A percentile compares a stretch with the other conserved stretches of the same genome.
These are phyloP conservation scores for Peromyscus attwateri DNA, from an alignment of 2,797 vertebrate species.

Conservation along the genomic window DNA sequence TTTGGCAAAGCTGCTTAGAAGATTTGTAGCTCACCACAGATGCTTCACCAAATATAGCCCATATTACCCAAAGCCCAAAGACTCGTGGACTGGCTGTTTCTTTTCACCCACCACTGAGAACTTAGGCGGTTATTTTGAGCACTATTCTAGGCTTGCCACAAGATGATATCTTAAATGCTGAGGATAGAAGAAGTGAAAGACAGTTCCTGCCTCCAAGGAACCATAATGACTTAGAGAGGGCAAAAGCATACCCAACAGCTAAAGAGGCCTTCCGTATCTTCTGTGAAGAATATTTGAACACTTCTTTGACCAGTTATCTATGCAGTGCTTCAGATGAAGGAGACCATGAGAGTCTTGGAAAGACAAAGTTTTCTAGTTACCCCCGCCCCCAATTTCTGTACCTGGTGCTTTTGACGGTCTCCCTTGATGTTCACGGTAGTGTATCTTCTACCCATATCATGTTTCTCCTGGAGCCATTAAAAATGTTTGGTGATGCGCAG, in stretches of 20 bases:
- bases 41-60: not conserved
- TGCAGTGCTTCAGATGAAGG: not conserved
- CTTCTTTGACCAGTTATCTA: not conserved
- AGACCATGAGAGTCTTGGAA: not conserved
- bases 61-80: slow-evolving; percentile 25
- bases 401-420: not conserved
- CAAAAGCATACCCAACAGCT: not conserved
- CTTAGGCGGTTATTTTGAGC: slow-evolving; percentile 4
- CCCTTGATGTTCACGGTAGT: not conserved
- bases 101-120: not conserved
- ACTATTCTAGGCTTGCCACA: not conserved
- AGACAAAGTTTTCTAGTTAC: not conserved
- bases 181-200: slow-evolving; percentile 3
- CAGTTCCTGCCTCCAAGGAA: not conserved
- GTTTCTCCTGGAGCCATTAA: slow-evolving; percentile 73
- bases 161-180: not conserved
- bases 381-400: not conserved
- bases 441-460: slow-evolving; percentile 15
- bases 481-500: slow-evolving; percentile 72
- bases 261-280: not conserved
- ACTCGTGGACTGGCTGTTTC: slow-evolving; percentile 1
- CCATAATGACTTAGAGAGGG: not conserved
- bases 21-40: not conserved
- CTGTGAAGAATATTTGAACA: not conserved
- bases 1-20: not conserved